phyloP scores from a whole-genome alignment of 2,888 invertebrate genomes.

The Lepidocyrtinus sp. region DNA sequence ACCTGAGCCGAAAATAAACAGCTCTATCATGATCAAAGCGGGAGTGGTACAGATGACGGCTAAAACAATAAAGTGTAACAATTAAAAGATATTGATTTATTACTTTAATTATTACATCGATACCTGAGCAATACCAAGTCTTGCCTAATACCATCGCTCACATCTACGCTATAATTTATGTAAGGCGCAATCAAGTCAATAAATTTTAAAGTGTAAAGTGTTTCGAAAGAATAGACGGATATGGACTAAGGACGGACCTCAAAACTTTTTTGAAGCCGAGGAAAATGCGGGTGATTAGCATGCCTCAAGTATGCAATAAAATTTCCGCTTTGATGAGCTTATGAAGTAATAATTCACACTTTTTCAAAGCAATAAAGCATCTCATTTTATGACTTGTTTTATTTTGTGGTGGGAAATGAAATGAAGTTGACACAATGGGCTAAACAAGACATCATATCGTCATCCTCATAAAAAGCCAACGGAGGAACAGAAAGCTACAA shows the following conservation, averaged over 20 bases:
- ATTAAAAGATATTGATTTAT: slow-evolving; percentile 5
- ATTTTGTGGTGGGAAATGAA: slow-evolving; percentile 23
- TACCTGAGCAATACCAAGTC: neutral
- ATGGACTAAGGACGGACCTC: slow-evolving; percentile 19
- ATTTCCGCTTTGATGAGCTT: slow-evolving; percentile 31
- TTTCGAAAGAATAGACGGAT: slow-evolving; percentile 31
- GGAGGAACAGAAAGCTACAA: neutral
- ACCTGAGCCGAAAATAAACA: neutral
- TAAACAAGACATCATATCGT: slow-evolving; percentile 35
- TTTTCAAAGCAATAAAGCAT: neutral
- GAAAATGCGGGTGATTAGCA: neutral
- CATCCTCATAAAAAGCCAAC: slow-evolving; percentile 12
- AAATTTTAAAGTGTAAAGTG: neutral
- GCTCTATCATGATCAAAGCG: no score
- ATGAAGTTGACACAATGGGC: slow-evolving; percentile 36
- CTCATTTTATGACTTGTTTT: slow-evolving; percentile 11
- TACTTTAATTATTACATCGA: neutral
- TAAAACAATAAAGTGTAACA: neutral
- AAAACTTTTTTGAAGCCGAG: neutral
- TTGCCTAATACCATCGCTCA: neutral
- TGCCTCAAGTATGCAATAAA: neutral
- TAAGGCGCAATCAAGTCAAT: neutral
- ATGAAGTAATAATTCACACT: slow-evolving; percentile 44
- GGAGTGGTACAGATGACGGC: no score
- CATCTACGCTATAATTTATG: neutral